Evolutionary conservation across 2,888 invertebrate genomes (phyloP).

Genomic region (Rhyacophila evoluta): DNA sequence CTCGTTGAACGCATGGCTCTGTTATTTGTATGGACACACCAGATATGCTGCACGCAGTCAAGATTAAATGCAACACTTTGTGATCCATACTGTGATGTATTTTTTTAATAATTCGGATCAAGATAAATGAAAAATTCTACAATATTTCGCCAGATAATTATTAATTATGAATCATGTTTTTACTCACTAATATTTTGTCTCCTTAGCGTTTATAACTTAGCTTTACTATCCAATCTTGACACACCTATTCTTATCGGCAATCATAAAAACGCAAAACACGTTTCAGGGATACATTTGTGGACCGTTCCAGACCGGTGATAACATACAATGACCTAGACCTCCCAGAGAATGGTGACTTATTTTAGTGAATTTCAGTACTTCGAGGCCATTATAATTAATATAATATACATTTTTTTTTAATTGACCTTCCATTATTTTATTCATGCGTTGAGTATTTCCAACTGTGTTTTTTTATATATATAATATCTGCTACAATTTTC

Average conservation of each 20-base stretch:
- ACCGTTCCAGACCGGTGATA: constrained; percentile 82
- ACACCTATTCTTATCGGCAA: constrained; percentile 10
- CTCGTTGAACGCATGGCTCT: too few species aligned
- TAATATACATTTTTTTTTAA: background rate
- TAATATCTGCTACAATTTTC: constrained; percentile 7
- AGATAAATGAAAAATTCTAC: too few species aligned
- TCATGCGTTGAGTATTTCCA: background rate
- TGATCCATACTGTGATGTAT: too few species aligned
- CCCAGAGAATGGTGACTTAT: constrained; percentile 83
- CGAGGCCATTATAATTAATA: background rate
- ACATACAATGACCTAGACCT: constrained; percentile 94
- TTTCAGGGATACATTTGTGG: constrained; percentile 75
- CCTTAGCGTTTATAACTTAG: background rate
- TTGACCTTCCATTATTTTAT: constrained; percentile 5
- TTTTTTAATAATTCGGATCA: too few species aligned
- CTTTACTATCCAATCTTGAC: background rate
- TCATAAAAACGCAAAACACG: constrained; percentile 55
- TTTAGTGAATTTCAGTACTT: constrained; percentile 64
- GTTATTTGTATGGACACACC: too few species aligned
- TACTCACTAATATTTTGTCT: background rate
- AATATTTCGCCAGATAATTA: too few species aligned
- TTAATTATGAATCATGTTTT: background rate
- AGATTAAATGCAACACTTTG: too few species aligned
- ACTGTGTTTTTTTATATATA: background rate
- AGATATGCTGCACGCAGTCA: too few species aligned